These are phyloP conservation scores for Escarpia spicata DNA, from an alignment of 2,888 invertebrate genomes.

Conservation along the genomic window DNA sequence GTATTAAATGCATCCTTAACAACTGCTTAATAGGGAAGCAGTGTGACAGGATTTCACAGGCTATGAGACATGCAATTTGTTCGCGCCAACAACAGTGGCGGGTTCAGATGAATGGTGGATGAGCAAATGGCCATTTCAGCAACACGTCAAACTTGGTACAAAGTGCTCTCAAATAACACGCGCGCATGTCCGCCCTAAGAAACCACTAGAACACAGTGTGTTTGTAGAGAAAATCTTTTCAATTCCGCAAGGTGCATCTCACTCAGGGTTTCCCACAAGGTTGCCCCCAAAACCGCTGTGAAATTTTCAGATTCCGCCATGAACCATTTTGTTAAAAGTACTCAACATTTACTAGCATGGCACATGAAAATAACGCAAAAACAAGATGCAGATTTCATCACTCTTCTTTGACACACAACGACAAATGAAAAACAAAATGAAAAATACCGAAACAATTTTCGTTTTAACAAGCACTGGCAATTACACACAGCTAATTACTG, in stretches of 20 bases:
- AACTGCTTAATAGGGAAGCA: background rate
- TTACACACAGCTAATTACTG: background rate
- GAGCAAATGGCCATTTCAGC: slow-evolving; percentile 16
- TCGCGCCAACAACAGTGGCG: background rate
- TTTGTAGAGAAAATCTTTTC: background rate
- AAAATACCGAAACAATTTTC: background rate
- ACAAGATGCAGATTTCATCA: background rate
- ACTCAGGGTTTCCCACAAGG: slow-evolving; percentile 6
- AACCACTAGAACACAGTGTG: slow-evolving; percentile 1
- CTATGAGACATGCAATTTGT: slow-evolving; percentile 7
- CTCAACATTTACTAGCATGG: background rate
- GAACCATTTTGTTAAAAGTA: background rate
- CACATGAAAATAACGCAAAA: background rate
- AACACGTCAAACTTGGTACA: slow-evolving; percentile 16
- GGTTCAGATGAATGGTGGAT: background rate
- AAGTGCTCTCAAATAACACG: slow-evolving; percentile 16
- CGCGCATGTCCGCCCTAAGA: background rate
- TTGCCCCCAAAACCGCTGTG: slow-evolving; percentile 13
- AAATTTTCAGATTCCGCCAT: background rate
- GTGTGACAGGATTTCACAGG: background rate
- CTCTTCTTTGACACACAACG: background rate
- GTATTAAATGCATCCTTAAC: background rate
- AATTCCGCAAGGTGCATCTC: background rate
- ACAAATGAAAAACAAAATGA: slow-evolving; percentile 10
- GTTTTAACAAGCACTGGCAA: background rate